These are phyloP conservation scores for Gracilinanus agilis DNA, from an alignment of 2,113 vertebrate genomes.

Conservation along the genomic window DNA sequence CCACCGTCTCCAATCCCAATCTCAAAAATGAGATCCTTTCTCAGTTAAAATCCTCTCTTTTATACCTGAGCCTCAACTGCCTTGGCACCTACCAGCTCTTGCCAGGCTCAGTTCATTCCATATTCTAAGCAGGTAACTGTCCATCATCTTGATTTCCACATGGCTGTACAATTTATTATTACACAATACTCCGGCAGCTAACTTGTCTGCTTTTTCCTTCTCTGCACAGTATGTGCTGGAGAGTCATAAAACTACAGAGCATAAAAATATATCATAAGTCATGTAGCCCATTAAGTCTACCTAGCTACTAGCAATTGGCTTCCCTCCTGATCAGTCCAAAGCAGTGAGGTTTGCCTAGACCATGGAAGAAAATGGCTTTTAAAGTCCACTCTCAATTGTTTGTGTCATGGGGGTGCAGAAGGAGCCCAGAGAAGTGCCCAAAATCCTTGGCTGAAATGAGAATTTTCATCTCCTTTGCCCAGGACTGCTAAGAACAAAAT, in stretches of 20 bases:
- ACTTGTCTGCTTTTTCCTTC: not conserved
- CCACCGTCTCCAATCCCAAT: too few species aligned
- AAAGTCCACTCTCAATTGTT: not conserved
- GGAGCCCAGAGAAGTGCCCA: not conserved
- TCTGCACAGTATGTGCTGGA: not conserved
- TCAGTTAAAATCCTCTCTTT: too few species aligned
- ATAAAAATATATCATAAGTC: constrained; percentile 28
- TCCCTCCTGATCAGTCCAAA: not conserved
- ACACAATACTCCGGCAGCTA: not conserved
- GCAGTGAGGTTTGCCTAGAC: not conserved
- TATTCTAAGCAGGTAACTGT: too few species aligned
- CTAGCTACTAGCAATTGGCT: not conserved
- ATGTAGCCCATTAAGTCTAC: not conserved
- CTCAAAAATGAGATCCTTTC: too few species aligned
- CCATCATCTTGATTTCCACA: too few species aligned
- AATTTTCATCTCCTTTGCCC: not conserved
- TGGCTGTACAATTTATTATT: too few species aligned
- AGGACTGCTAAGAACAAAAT: not conserved
- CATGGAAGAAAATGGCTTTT: not conserved
- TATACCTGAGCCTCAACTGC: too few species aligned
- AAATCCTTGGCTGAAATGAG: not conserved
- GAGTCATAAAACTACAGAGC: not conserved
- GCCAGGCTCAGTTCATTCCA: too few species aligned
- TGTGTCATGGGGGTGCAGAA: not conserved
- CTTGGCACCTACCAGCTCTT: too few species aligned